Conservation (phyloP, 2,888 invertebrate species). For the Lycocerus yunnanus region DNA sequence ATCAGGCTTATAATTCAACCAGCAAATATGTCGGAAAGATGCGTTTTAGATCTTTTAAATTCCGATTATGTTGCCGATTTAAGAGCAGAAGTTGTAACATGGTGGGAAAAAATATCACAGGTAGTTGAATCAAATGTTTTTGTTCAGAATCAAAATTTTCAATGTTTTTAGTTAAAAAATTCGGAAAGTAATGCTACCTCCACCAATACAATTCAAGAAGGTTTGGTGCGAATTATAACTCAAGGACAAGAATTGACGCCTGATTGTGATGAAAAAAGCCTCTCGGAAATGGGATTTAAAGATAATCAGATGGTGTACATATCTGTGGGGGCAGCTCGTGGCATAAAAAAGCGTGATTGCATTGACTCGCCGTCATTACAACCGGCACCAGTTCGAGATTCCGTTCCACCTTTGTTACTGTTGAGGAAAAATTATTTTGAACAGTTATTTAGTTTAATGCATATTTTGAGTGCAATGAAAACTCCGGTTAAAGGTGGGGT, state of each 20-base stretch:
- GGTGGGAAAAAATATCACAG: slow-evolving; percentile 78
- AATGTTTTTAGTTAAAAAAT: slow-evolving; percentile 40
- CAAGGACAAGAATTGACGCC: slow-evolving; percentile 91
- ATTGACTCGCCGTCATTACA: slow-evolving; percentile 84
- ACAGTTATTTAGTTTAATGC: slow-evolving; percentile 88
- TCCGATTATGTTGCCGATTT: slow-evolving; percentile 91
- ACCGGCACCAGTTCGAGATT: slow-evolving; percentile 84
- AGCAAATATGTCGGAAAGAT: slow-evolving; percentile 85
- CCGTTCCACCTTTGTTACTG: slow-evolving; percentile 82
- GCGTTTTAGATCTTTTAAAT: slow-evolving; percentile 77
- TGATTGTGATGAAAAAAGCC: slow-evolving; percentile 89
- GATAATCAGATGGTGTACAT: slow-evolving; percentile 93
- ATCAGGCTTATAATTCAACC: slow-evolving; percentile 85
- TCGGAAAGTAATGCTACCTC: slow-evolving; percentile 40
- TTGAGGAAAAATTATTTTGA: slow-evolving; percentile 88
- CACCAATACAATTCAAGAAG: slow-evolving; percentile 62
- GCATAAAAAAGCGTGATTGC: slow-evolving; percentile 64
- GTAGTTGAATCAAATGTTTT: slow-evolving; percentile 34
- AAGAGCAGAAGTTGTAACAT: slow-evolving; percentile 91
- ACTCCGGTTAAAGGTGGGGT: slow-evolving; percentile 74
- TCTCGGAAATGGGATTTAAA: slow-evolving; percentile 91
- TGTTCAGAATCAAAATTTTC: slow-evolving; percentile 4
- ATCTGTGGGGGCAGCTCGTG: slow-evolving; percentile 77
- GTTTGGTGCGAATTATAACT: slow-evolving; percentile 89
- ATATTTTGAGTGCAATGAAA: slow-evolving; percentile 86